Conservation (phyloP, 2,888 invertebrate species). For the Pheosia gnoma region DNA sequence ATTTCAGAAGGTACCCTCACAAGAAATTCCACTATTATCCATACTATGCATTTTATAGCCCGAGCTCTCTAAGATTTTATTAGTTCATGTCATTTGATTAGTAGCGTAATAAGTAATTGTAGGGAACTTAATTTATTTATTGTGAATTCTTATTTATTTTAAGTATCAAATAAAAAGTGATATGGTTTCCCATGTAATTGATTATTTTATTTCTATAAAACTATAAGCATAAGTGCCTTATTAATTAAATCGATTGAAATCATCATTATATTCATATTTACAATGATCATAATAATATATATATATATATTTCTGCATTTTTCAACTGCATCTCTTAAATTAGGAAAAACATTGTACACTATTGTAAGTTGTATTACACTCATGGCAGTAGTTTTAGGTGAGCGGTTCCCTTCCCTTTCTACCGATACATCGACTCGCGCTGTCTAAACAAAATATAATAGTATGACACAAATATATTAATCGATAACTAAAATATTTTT, state of each 20-base stretch:
- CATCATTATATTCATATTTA: slow-evolving; percentile 49
- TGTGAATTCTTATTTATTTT: not conserved
- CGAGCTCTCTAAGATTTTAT: slow-evolving; percentile 73
- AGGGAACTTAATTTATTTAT: slow-evolving; percentile 14
- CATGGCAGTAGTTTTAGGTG: slow-evolving; percentile 55
- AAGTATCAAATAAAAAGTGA: not conserved
- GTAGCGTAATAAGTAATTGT: slow-evolving; percentile 29
- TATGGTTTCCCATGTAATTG: slow-evolving; percentile 19
- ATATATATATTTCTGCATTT: slow-evolving; percentile 50
- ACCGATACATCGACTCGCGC: slow-evolving; percentile 37
- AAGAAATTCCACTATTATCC: slow-evolving; percentile 57
- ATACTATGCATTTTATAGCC: slow-evolving; percentile 62
- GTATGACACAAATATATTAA: slow-evolving; percentile 38
- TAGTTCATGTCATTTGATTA: slow-evolving; percentile 23
- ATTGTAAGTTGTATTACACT: slow-evolving; percentile 48
- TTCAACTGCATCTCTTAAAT: slow-evolving; percentile 38
- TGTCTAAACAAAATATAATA: slow-evolving; percentile 38
- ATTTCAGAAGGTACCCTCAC: slow-evolving; percentile 58
- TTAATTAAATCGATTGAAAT: slow-evolving; percentile 36
- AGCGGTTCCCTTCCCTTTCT: slow-evolving; percentile 39
- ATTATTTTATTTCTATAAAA: slow-evolving; percentile 64
- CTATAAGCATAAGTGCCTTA: slow-evolving; percentile 62
- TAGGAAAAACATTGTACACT: slow-evolving; percentile 54
- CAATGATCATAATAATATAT: slow-evolving; percentile 46
- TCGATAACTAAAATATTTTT: slow-evolving; percentile 29